Conservation (phyloP, 2,797 vertebrate genomes). For the Triplophysa bombifrons region DNA sequence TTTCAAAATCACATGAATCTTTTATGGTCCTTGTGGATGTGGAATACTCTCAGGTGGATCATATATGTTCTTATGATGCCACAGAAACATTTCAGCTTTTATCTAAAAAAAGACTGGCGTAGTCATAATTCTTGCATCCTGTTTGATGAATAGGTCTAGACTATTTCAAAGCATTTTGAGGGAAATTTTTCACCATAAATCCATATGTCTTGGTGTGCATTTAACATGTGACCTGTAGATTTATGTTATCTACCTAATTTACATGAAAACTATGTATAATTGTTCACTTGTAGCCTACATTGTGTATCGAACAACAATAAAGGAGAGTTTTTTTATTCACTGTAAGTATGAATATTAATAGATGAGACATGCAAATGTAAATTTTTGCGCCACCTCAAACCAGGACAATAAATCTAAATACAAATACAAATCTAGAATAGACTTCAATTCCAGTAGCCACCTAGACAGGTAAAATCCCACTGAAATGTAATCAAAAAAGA, state of each 20-base stretch:
- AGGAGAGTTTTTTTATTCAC: not conserved
- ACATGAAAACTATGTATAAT: too few species aligned
- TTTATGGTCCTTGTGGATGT: not conserved
- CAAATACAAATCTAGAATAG: not conserved
- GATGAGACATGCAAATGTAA: not conserved
- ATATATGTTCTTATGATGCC: not conserved
- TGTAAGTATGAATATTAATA: not conserved
- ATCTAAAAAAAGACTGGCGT: not conserved
- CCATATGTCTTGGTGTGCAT: not conserved
- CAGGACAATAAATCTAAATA: not conserved
- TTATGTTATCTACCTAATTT: too few species aligned
- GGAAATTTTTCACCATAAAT: not conserved
- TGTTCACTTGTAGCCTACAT: too few species aligned
- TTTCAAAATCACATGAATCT: slow-evolving; percentile 1
- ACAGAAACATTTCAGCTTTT: slow-evolving; percentile 15
- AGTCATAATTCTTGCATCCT: not conserved
- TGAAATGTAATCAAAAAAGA: too few species aligned
- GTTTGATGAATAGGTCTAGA: not conserved
- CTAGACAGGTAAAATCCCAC: too few species aligned
- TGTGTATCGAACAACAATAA: too few species aligned
- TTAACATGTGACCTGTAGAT: too few species aligned
- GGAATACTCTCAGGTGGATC: slow-evolving; percentile 8
- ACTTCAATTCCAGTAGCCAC: too few species aligned
- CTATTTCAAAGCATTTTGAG: too few species aligned
- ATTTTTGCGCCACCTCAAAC: not conserved